phyloP scores from a whole-genome alignment of 2,888 invertebrate species.

The Heliconius charithonia region DNA sequence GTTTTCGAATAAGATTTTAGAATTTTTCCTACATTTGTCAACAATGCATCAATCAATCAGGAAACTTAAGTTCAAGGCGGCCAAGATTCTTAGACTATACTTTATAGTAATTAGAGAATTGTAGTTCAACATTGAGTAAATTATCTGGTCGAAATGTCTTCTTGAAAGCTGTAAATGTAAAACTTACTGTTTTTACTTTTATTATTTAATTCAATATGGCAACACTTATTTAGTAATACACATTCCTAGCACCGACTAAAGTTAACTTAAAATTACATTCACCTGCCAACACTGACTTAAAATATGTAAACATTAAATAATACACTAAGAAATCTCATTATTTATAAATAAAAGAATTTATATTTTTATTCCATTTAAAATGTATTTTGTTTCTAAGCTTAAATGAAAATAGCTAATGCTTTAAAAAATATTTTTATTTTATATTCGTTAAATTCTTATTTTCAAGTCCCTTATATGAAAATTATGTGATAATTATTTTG shows the following conservation, averaged over 20 bases:
- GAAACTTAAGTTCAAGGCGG: too few species aligned
- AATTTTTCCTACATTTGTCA: too few species aligned
- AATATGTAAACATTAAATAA: neutral
- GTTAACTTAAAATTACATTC: neutral
- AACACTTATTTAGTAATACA: neutral
- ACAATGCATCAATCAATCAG: too few species aligned
- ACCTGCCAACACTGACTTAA: neutral
- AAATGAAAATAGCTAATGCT: neutral
- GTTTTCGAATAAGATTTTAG: too few species aligned
- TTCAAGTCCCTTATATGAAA: neutral
- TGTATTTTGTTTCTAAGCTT: neutral
- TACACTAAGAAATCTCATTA: constrained; percentile 6
- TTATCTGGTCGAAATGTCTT: too few species aligned
- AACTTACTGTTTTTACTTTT: too few species aligned
- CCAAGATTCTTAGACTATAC: too few species aligned
- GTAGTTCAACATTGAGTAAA: too few species aligned
- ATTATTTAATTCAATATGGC: constrained; percentile 3
- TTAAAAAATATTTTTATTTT: neutral
- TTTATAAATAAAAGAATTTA: neutral
- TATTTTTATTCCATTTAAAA: neutral
- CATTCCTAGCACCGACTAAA: neutral
- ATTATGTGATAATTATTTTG: neutral
- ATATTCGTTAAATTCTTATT: neutral
- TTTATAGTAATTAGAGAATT: too few species aligned
- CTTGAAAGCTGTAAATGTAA: too few species aligned